Conservation (phyloP, 2,888 invertebrate species). For the Dryobotodes eremita region DNA sequence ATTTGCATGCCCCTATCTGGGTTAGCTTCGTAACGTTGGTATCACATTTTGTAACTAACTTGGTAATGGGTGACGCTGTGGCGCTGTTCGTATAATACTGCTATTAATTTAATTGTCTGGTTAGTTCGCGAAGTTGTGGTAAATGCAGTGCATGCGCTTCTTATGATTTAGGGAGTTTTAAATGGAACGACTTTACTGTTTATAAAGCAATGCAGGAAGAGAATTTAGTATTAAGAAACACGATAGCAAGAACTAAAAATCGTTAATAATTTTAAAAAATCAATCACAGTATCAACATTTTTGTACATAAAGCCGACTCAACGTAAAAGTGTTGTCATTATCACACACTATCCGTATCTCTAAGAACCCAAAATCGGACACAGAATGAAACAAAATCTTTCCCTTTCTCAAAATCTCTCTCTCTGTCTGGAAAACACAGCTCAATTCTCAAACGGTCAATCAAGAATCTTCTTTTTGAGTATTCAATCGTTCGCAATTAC, state of each 20-base stretch:
- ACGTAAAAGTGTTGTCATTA: not conserved
- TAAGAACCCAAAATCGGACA: not conserved
- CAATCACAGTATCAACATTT: not conserved
- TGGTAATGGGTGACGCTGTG: conserved; percentile 55
- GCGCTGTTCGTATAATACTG: conserved; percentile 35
- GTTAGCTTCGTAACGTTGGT: conserved; percentile 60
- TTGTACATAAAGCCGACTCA: not conserved
- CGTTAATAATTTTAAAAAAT: not conserved
- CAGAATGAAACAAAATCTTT: conserved; percentile 12
- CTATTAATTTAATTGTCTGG: conserved; percentile 55
- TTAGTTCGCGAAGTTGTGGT: conserved; percentile 34
- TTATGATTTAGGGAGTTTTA: conserved; percentile 22
- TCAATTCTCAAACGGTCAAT: conserved; percentile 47
- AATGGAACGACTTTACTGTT: not conserved
- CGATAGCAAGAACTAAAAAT: not conserved
- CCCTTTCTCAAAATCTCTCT: too few species aligned
- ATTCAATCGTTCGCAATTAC: conserved; percentile 60
- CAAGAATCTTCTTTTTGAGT: conserved; percentile 51
- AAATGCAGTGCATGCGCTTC: conserved; percentile 25
- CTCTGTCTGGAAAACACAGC: conserved; percentile 20
- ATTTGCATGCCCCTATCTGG: conserved; percentile 68
- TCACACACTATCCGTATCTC: not conserved
- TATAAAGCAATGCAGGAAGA: not conserved
- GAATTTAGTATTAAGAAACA: conserved; percentile 6
- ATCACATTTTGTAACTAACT: conserved; percentile 68